Evolutionary conservation across 2,113 vertebrate genomes (phyloP).

Genomic region (Origma solitaria): DNA sequence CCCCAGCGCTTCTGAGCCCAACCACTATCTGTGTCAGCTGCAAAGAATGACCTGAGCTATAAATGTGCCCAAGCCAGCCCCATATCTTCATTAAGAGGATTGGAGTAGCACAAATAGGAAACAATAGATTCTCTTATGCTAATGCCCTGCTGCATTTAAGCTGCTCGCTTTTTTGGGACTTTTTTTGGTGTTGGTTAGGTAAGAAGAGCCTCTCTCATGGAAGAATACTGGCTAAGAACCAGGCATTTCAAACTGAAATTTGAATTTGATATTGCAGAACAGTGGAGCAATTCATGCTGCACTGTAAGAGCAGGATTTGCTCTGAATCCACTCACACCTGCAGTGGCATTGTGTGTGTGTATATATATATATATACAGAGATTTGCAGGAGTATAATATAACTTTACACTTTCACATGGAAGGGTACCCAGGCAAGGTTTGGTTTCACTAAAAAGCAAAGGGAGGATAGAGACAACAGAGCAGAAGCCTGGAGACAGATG

Average conservation of each 20-base stretch:
- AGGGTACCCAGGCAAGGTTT: not conserved
- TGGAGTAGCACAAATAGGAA: constrained; percentile 30
- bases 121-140: not conserved
- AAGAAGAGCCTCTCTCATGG: not conserved
- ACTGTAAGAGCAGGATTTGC: fast-evolving
- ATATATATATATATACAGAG: too few species aligned
- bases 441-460: not conserved
- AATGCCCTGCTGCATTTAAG: not conserved
- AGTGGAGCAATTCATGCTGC: fast-evolving
- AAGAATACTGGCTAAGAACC: fast-evolving
- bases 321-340: not conserved
- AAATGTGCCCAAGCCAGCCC: constrained; percentile 47
- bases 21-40: not conserved
- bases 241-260: not conserved
- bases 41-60: constrained; percentile 53
- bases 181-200: not conserved
- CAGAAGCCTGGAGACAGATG: not conserved
- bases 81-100: constrained; percentile 66
- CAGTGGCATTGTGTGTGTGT: fast-evolving
- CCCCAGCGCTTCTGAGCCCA: not conserved
- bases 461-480: too few species aligned
- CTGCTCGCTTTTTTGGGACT: not conserved
- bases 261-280: not conserved
- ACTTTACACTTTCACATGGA: fast-evolving
- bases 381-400: fast-evolving